Conservation (phyloP, 2,797 vertebrate genomes). For the Rhinophrynus dorsalis region DNA sequence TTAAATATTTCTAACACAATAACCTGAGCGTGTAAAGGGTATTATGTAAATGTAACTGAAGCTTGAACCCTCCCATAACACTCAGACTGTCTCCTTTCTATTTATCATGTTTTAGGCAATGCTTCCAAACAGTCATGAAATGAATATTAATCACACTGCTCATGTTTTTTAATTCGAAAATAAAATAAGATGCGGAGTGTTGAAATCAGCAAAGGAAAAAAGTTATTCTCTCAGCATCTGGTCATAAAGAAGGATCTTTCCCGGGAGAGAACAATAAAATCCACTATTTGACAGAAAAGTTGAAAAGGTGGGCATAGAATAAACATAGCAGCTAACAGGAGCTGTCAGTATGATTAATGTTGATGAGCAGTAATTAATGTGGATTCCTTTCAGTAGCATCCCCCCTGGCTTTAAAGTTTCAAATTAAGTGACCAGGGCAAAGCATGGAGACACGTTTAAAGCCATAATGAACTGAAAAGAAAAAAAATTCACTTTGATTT, state of each 20-base stretch:
- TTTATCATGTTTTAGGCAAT: not conserved
- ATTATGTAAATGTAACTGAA: not conserved
- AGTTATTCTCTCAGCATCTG: conserved; percentile 53
- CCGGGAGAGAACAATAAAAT: conserved; percentile 53
- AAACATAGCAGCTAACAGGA: conserved; percentile 58
- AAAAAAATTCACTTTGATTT: not conserved
- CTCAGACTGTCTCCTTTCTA: not conserved
- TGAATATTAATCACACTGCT: conserved; percentile 41
- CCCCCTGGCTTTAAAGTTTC: conserved; percentile 42
- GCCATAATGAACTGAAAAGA: not conserved
- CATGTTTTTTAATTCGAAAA: conserved; percentile 50
- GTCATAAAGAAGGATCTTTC: conserved; percentile 56
- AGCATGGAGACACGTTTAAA: not conserved
- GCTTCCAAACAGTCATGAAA: conserved; percentile 36
- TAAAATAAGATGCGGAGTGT: conserved; percentile 32
- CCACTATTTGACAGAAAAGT: conserved; percentile 53
- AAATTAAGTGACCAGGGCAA: conserved; percentile 48
- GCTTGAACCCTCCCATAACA: not conserved
- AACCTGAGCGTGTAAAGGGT: not conserved
- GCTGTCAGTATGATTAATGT: conserved; percentile 63
- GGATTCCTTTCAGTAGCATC: not conserved
- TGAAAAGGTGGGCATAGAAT: conserved; percentile 65
- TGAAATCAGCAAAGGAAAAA: conserved; percentile 4
- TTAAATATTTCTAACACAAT: not conserved
- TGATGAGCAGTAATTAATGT: conserved; percentile 66